Conservation (phyloP, 2,888 invertebrate genomes). For the Lordiphosa andalusiaca region DNA sequence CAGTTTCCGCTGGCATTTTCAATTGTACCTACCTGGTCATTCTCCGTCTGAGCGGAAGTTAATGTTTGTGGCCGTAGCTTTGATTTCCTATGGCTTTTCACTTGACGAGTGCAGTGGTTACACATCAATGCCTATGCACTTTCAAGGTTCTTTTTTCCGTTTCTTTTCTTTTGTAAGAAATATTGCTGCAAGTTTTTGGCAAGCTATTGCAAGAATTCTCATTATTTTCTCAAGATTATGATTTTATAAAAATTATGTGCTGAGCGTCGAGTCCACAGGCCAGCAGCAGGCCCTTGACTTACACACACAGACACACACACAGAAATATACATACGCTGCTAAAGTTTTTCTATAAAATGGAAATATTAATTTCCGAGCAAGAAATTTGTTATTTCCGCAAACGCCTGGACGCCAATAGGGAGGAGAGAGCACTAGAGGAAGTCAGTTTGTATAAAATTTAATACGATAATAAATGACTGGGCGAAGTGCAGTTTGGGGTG, state of each 20-base stretch:
- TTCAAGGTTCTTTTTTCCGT: neutral
- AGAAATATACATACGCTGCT: slow-evolving; percentile 19
- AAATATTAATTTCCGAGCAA: slow-evolving; percentile 76
- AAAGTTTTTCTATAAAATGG: slow-evolving; percentile 71
- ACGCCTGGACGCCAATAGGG: slow-evolving; percentile 42
- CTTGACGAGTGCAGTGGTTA: too few species aligned
- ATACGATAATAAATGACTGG: slow-evolving; percentile 62
- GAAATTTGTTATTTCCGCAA: slow-evolving; percentile 75
- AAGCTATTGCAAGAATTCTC: slow-evolving; percentile 49
- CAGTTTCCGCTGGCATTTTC: slow-evolving; percentile 46
- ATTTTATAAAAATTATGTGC: slow-evolving; percentile 48
- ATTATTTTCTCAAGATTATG: slow-evolving; percentile 60
- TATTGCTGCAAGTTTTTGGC: slow-evolving; percentile 43
- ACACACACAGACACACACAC: slow-evolving; percentile 17
- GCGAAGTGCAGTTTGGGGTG: slow-evolving; percentile 16
- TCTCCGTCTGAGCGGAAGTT: slow-evolving; percentile 18
- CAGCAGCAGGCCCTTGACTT: slow-evolving; percentile 26
- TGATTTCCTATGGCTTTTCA: neutral
- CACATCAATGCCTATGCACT: too few species aligned
- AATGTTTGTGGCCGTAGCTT: slow-evolving; percentile 27
- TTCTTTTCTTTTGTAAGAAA: slow-evolving; percentile 1
- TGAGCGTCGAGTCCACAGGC: slow-evolving; percentile 22
- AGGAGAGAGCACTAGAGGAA: slow-evolving; percentile 1
- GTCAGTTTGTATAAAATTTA: slow-evolving; percentile 46
- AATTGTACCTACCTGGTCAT: neutral